phyloP scores from a whole-genome alignment of 2,888 invertebrate genomes.

The Zygaena filipendulae region DNA sequence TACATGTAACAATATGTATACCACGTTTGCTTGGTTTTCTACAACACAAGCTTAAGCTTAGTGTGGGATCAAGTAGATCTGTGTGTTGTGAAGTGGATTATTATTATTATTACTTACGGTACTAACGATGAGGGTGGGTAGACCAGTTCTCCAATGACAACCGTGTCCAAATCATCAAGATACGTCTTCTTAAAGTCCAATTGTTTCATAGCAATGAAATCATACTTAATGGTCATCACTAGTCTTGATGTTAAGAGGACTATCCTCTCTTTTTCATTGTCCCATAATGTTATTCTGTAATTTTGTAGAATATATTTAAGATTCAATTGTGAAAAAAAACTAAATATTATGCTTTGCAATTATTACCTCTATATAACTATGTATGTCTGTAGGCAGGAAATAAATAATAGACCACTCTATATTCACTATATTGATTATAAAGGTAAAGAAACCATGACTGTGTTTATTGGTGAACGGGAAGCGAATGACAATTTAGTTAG shows the following conservation, averaged over 20 bases:
- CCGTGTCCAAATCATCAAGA: conserved; percentile 75
- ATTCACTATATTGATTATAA: no score
- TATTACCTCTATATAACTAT: background rate
- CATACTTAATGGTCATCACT: conserved; percentile 82
- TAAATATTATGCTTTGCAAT: conserved; percentile 1
- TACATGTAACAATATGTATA: no score
- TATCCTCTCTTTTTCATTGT: conserved; percentile 85
- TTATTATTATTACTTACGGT: conserved; percentile 90
- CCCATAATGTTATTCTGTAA: conserved; percentile 87
- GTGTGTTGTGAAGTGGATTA: no score
- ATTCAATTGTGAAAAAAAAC: conserved; percentile 5
- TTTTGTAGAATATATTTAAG: background rate
- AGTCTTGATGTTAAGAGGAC: conserved; percentile 78
- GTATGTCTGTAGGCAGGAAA: no score
- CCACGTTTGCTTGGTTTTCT: no score
- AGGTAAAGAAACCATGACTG: no score
- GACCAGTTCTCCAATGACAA: conserved; percentile 80
- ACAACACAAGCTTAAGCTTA: no score
- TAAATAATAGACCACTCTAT: no score
- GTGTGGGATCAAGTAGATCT: no score
- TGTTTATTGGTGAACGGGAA: no score
- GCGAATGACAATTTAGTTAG: no score
- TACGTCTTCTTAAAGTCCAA: conserved; percentile 77
- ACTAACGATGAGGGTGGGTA: conserved; percentile 85
- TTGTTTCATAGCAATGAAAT: conserved; percentile 84